Base-by-base conservation (phyloP, 2,888 invertebrate species). In the Drosophila pegasa region DNA sequence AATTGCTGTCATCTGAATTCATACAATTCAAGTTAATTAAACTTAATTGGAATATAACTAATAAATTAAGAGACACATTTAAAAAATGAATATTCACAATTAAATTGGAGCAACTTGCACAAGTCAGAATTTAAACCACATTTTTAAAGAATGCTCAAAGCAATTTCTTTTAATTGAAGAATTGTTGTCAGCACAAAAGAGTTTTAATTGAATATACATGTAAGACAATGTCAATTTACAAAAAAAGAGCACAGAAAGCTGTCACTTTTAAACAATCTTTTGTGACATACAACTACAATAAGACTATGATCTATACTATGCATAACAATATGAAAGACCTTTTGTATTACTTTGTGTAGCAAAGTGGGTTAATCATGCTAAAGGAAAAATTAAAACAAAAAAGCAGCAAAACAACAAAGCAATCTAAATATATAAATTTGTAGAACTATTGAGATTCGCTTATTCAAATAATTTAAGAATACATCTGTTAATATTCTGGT, bases 311-410 rank as follows among this genome's bases (percentile, higher is more conserved):
- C 45, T 16, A 27, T 7, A 27, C 27, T 10, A 27, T 16, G 25
- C 10, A 43, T 43, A n/a, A 22, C 22, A 22, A 41, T n/a, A n/a
- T 1, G 25, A 20, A 40, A 40, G 1, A 41, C 8, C n/a, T 22
- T 3, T 22, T n/a, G n/a, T 2, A 0, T 9, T 43, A 25, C 9
- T 9, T 3, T 9, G 2, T n/a, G n/a, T 6, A n/a, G 9, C 0
- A 43, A 43, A 43, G 25, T 43, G 10, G 25, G 43, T 43, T 25
- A 43, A 25, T 25, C n/a, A 43, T n/a, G 25, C 10, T 43, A n/a
- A 9, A 41, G 1, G 1, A 14, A 40, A 40, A 12, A 22, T 20
- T n/a, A n/a, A n/a, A n/a, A n/a, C n/a, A n/a, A n/a, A n/a, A n/a
- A n/a, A 7, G 7, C 3, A 14, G 22, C 20, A 16, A 10, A 10